Evolutionary conservation across 2,797 vertebrate species (phyloP), one percentile per base, ranked within the genome.

Genomic region (Silurus lanzhouensis): DNA sequence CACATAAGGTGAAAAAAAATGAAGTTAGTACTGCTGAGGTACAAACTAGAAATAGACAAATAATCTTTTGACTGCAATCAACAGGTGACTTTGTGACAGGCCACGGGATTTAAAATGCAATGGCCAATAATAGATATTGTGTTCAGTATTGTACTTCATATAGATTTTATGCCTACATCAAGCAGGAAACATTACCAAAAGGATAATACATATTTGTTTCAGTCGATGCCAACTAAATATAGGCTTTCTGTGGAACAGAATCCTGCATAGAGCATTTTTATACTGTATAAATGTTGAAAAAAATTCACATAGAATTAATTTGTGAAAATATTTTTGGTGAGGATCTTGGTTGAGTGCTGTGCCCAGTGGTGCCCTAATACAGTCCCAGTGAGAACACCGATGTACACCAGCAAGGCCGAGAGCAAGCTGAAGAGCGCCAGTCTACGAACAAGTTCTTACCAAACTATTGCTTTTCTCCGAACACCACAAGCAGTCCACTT

Each of bases 321-420:
- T 4, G 20, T 46, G 17, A 71, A n/a, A 31, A 13, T 67, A 25
- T 64, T 31, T 38, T 31, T 38, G 17, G 14, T 92, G 88, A 97
- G 96, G 84, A 96, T 90, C 96, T 95, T 96, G 4, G 95, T 94
- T 25, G 95, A 94, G 83, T 96, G 85, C 14, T 93, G 88, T 2
- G 87, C n/a, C 2, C 93, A 94, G 68, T 91, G 92, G 84, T 91
- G 91, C 7, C 95, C 95, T 90, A 95, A 86, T 15, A 91, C 88
- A 0, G 91, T 92, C 48, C 96, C 96, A 1, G 85, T 83, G 0
- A 90, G 87, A 19, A 90, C 91, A 6, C 96, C 96, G 52, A 92
- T 84, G 9, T 93, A 92, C 0, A 95, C 95, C 87, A 96, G 92
- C 82, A 92, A 91, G 0, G 95, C 95, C 0, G 96, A 97, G 61